A percentile compares a stretch with the other conserved stretches of the same genome.
Evolutionary conservation across 2,113 vertebrate genomes (phyloP).

Genomic region (Actinemys pallida): DNA sequence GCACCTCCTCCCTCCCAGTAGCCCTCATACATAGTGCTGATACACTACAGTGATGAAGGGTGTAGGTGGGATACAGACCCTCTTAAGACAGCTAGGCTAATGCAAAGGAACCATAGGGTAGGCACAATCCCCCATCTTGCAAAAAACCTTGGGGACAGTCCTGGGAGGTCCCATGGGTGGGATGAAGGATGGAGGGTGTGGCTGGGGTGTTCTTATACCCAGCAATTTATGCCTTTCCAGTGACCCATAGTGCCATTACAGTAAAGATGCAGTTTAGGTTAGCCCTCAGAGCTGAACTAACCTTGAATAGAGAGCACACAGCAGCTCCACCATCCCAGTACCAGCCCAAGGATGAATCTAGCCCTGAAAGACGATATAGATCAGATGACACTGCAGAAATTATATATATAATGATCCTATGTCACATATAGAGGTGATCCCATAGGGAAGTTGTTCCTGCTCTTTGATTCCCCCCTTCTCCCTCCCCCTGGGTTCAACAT

Average conservation of each 20-base stretch:
- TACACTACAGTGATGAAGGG: not conserved
- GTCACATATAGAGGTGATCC: not conserved
- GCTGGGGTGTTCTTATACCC: not conserved
- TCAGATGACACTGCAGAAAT: too few relatives aligned
- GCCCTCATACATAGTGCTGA: not conserved
- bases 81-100: not conserved
- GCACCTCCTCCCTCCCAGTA: not conserved
- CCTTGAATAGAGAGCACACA: not conserved
- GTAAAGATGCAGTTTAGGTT: not conserved
- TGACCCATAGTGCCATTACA: not conserved
- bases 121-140: not conserved
- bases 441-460: too few relatives aligned
- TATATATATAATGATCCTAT: too few relatives aligned
- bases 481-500: not conserved
- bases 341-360: not conserved
- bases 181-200: not conserved
- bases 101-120: not conserved
- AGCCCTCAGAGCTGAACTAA: not conserved
- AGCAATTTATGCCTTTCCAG: not conserved
- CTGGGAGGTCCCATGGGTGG: not conserved
- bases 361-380: not conserved
- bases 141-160: not conserved
- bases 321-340: not conserved
- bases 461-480: too few relatives aligned
- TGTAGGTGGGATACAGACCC: not conserved